A percentile compares a stretch with the other conserved stretches of the same genome.
Evolutionary conservation across 2,888 invertebrate genomes (phyloP).

Genomic region (Hesperia comma): DNA sequence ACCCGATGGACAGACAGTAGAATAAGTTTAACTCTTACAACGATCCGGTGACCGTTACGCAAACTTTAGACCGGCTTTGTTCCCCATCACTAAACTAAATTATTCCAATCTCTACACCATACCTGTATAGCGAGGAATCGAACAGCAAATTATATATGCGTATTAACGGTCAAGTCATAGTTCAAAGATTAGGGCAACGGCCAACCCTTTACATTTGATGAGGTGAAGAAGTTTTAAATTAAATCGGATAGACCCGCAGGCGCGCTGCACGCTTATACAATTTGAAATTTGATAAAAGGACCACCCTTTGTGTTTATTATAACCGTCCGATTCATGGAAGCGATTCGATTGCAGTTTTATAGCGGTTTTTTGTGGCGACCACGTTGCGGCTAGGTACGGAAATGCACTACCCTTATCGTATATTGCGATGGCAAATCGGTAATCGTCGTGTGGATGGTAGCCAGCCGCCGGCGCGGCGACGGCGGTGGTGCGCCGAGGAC

Average conservation of each 20-base stretch:
- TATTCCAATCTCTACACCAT: constrained; percentile 78
- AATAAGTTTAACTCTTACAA: constrained; percentile 74
- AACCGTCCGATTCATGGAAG: constrained; percentile 29
- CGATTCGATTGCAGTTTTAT: constrained; percentile 35
- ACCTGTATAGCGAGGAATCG: constrained; percentile 79
- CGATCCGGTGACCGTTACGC: constrained; percentile 79
- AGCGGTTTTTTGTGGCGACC: constrained; percentile 50
- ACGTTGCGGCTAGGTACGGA: constrained; percentile 56
- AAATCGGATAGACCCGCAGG: constrained; percentile 64
- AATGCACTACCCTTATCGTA: constrained; percentile 71
- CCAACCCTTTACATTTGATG: constrained; percentile 72
- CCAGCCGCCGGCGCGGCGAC: constrained; percentile 43
- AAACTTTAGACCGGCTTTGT: constrained; percentile 78
- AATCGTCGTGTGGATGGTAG: constrained; percentile 56
- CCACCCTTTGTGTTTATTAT: constrained; percentile 50
- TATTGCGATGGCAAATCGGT: constrained; percentile 61
- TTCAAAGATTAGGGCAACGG: constrained; percentile 83
- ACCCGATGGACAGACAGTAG: constrained; percentile 47
- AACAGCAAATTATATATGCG: constrained; percentile 83
- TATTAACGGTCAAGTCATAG: constrained; percentile 84
- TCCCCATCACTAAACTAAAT: constrained; percentile 82
- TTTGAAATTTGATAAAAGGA: constrained; percentile 69
- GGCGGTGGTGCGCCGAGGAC: constrained; percentile 46
- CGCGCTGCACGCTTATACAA: constrained; percentile 68
- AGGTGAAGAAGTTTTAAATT: constrained; percentile 77